phyloP scores from a whole-genome alignment of 2,797 vertebrate species.

The Meriones psammophilus region DNA sequence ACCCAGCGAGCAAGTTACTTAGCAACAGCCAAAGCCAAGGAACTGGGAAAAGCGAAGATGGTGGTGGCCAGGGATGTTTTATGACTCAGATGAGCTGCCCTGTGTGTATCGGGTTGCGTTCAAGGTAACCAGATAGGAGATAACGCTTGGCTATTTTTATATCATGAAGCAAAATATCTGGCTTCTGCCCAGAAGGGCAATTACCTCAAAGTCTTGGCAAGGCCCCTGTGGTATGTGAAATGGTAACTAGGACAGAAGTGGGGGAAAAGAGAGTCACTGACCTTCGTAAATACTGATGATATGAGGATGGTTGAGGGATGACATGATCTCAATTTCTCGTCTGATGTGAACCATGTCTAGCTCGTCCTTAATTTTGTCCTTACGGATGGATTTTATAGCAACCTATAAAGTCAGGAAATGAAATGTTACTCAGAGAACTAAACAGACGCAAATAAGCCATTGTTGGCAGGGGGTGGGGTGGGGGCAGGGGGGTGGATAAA shows the following conservation, averaged over 20 bases:
- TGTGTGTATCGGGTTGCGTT: slow-evolving; percentile 44
- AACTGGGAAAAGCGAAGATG: not conserved
- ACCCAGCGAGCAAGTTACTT: slow-evolving; percentile 44
- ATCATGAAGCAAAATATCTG: slow-evolving; percentile 74
- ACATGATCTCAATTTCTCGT: slow-evolving; percentile 96
- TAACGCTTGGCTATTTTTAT: slow-evolving; percentile 74
- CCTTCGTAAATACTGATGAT: slow-evolving; percentile 97
- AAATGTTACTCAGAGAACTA: slow-evolving; percentile 89
- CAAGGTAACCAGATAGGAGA: slow-evolving; percentile 77
- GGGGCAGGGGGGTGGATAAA: slow-evolving; percentile 85
- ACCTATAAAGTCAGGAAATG: slow-evolving; percentile 93
- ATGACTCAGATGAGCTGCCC: slow-evolving; percentile 11
- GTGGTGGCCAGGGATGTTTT: slow-evolving; percentile 36
- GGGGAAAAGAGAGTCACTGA: slow-evolving; percentile 86
- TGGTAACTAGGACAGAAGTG: slow-evolving; percentile 67
- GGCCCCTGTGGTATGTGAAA: slow-evolving; percentile 75
- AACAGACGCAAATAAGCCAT: slow-evolving; percentile 88
- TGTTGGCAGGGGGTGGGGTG: slow-evolving; percentile 81
- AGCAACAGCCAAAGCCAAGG: slow-evolving; percentile 46
- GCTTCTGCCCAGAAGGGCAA: slow-evolving; percentile 74
- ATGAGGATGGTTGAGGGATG: slow-evolving; percentile 94
- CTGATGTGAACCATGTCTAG: slow-evolving; percentile 94
- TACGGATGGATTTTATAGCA: slow-evolving; percentile 95
- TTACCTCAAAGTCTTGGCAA: slow-evolving; percentile 80
- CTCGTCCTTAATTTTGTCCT: slow-evolving; percentile 96